Percentiles rank a stretch among this genome's conserved stretches.
These are phyloP conservation scores for Bettongia penicillata DNA, from an alignment of 2,113 vertebrate species.

Conservation along the genomic window DNA sequence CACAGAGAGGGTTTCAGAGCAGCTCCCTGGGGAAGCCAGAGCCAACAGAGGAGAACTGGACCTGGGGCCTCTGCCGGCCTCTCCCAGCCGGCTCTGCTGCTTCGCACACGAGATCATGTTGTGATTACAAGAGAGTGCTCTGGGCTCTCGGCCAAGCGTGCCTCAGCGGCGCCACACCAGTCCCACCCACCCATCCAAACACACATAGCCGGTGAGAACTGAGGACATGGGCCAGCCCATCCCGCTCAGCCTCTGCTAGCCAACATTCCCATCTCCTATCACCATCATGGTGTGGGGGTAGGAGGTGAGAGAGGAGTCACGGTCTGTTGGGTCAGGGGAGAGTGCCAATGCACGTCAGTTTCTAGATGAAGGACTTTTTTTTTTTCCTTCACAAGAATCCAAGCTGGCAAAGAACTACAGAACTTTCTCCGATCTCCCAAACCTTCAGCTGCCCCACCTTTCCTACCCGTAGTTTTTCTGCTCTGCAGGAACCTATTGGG, in stretches of 20 bases:
- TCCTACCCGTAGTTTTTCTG: neutral
- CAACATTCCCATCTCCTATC: neutral
- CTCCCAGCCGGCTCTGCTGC: slow-evolving; percentile 87
- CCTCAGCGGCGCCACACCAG: slow-evolving; percentile 84
- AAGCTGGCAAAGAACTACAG: neutral
- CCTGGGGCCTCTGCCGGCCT: slow-evolving; percentile 82
- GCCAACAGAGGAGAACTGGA: slow-evolving; percentile 84
- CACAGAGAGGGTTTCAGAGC: slow-evolving; percentile 87
- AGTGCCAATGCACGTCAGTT: neutral
- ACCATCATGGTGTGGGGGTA: neutral
- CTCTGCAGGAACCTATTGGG: neutral
- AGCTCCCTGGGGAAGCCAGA: slow-evolving; percentile 84
- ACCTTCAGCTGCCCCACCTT: neutral
- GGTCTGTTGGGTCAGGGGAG: neutral
- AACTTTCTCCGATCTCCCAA: neutral
- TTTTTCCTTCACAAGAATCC: neutral
- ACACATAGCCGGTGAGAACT: slow-evolving; percentile 42
- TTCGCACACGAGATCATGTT: slow-evolving; percentile 95
- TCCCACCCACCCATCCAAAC: slow-evolving; percentile 88
- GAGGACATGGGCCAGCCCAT: neutral
- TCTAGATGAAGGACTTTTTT: neutral
- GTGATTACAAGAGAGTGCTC: slow-evolving; percentile 93
- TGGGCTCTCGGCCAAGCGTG: slow-evolving; percentile 89
- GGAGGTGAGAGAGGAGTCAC: no score
- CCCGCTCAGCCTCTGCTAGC: neutral